phyloP scores from a whole-genome alignment of 2,797 vertebrate species.

The Sebastes steindachneri region DNA sequence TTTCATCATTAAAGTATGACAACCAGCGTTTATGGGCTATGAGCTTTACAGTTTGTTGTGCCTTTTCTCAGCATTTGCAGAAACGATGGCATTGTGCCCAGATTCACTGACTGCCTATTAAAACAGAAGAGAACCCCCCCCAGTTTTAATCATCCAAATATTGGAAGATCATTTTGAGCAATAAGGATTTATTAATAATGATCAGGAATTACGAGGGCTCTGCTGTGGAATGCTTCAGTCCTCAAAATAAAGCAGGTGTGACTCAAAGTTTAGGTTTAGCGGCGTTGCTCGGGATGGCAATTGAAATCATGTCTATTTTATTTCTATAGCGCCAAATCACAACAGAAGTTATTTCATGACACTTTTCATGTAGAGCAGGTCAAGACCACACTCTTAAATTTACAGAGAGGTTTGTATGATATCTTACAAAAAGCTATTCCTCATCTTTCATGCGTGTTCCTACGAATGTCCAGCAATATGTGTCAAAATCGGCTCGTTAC shows the following conservation, averaged over 20 bases:
- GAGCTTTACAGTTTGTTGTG: conserved; percentile 9
- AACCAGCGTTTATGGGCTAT: conserved; percentile 13
- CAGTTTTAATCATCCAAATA: conserved; percentile 38
- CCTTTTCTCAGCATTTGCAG: conserved; percentile 11
- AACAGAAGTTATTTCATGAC: background rate
- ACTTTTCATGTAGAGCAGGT: background rate
- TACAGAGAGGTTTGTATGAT: too few relatives aligned
- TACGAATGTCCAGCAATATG: too few relatives aligned
- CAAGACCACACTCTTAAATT: too few relatives aligned
- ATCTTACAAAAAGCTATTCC: too few relatives aligned
- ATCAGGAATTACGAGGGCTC: conserved; percentile 24
- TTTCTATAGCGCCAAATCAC: background rate
- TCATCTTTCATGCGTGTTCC: too few relatives aligned
- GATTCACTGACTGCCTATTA: conserved; percentile 27
- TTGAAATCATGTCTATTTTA: background rate
- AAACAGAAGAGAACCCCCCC: conserved; percentile 19
- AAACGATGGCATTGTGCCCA: conserved; percentile 9
- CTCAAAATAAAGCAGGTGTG: conserved; percentile 35
- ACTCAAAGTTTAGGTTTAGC: background rate
- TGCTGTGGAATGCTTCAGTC: background rate
- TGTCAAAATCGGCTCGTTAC: too few relatives aligned
- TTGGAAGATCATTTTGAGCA: conserved; percentile 42
- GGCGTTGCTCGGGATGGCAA: background rate
- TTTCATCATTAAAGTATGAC: conserved; percentile 15
- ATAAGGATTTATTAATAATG: conserved; percentile 21